Base-by-base conservation (phyloP, 2,113 vertebrate genomes). In the Calcarius ornatus region DNA sequence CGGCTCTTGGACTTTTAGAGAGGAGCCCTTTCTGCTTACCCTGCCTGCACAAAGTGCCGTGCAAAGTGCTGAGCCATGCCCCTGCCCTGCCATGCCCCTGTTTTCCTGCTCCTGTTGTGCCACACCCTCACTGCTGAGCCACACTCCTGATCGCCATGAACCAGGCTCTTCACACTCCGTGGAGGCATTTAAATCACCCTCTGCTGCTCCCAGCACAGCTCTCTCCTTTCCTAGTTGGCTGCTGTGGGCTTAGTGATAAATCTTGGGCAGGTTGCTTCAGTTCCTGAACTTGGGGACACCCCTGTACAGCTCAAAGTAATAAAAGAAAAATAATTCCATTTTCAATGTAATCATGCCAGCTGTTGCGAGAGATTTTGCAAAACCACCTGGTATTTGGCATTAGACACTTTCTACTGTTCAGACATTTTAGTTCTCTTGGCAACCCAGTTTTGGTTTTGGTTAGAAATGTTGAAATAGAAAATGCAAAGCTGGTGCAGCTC, bases 401-500 rank as follows among this genome's bases (percentile, higher is more conserved):
- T 15, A 77, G 7, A 5, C 4, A 9, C 48, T 88, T 88, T 80
- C 22, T 86, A 12, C 28, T 22, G 27, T 93, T 92, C 15, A 69
- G 50, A 47, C 5, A 31, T 82, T 85, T 81, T 40, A 43, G 22
- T 73, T 92, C 51, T 94, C 13, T 86, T 90, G 71, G 91, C 79
- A 95, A 88, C 27, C 35, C 17, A 51, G 7, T 70, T 88, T 66
- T 50, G 7, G 24, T 90, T 81, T 87, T 86, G 56, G n/a, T 86
- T 78, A 42, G 42, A 60, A 89, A 66, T 86, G 37, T 56, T 90
- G 65, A 91, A 94, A 85, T 65, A 77, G 70, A 81, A 95, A 65
- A 17, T 37, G 33, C 17, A 60, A 59, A 84, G 35, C 25, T 61
- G 35, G 11, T 73, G 47, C 54, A 85, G 37, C 33, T n/a, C 48